These are phyloP conservation scores for Maccullochella peelii DNA, from an alignment of 2,113 vertebrate species.

Conservation along the genomic window DNA sequence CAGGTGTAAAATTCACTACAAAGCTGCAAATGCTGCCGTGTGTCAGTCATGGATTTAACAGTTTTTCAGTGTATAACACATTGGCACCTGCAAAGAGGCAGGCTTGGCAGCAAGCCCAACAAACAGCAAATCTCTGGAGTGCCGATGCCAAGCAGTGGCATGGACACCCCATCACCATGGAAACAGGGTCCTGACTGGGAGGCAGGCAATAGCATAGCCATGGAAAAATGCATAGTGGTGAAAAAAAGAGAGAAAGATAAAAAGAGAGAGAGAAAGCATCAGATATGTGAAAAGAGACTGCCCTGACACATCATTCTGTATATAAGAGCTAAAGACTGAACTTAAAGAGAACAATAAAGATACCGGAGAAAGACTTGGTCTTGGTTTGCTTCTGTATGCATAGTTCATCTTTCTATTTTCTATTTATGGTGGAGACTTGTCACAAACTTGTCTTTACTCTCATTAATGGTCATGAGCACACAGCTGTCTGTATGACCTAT, in stretches of 20 bases:
- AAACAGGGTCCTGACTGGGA: slow-evolving; percentile 62
- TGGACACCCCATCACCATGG: slow-evolving; percentile 69
- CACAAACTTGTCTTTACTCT: background rate
- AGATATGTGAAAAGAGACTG: background rate
- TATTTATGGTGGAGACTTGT: background rate
- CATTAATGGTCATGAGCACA: background rate
- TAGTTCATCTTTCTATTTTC: background rate
- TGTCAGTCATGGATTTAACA: slow-evolving; percentile 38
- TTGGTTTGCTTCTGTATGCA: background rate
- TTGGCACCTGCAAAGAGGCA: slow-evolving; percentile 62
- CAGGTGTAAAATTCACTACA: background rate
- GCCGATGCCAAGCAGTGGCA: slow-evolving; percentile 55
- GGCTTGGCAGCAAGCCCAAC: slow-evolving; percentile 49
- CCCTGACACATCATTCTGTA: background rate
- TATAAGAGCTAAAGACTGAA: background rate
- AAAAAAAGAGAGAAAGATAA: background rate
- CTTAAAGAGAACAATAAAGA: background rate
- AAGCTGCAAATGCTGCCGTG: slow-evolving; percentile 28
- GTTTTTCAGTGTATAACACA: slow-evolving; percentile 22
- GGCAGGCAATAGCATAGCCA: slow-evolving; percentile 8
- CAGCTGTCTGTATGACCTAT: background rate
- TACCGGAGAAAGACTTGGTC: background rate
- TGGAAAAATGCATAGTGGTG: slow-evolving; percentile 5
- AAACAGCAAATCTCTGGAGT: slow-evolving; percentile 58
- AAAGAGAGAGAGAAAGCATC: background rate